These are phyloP conservation scores for Aphelocoma californica DNA, from an alignment of 2,797 vertebrate genomes.

Conservation along the genomic window DNA sequence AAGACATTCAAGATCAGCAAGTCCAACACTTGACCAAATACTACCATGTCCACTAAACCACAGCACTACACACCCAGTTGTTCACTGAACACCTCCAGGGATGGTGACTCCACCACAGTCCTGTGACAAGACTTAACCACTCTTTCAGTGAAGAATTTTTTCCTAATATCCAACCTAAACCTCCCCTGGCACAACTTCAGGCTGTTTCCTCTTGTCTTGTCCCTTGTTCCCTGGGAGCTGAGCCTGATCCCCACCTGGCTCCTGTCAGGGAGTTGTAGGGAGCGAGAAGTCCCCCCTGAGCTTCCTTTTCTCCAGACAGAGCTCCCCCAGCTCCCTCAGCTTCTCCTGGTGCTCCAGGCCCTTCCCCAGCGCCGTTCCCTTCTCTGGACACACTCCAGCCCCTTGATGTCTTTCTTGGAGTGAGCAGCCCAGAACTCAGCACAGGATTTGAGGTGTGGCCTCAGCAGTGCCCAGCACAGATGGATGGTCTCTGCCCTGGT, in stretches of 20 bases:
- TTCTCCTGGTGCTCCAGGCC: neutral
- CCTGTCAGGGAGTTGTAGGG: neutral
- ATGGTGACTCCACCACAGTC: neutral
- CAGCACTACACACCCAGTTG: neutral
- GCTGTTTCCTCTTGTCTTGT: neutral
- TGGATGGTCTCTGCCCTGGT: neutral
- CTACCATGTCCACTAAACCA: neutral
- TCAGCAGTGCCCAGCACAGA: neutral
- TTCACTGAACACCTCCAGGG: neutral
- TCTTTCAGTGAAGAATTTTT: neutral
- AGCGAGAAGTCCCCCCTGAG: neutral
- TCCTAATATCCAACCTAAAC: neutral
- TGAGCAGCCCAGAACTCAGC: fast-evolving
- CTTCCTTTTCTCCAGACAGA: neutral
- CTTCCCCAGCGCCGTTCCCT: neutral
- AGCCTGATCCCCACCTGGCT: fast-evolving
- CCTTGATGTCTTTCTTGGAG: neutral
- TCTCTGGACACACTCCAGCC: neutral
- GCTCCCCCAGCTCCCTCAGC: too few species aligned
- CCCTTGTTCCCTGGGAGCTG: neutral
- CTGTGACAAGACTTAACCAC: neutral
- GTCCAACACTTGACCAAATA: neutral
- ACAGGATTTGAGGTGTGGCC: neutral
- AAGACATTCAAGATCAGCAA: neutral
- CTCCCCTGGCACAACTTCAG: neutral